Evolutionary conservation across 2,888 invertebrate genomes (phyloP).

Genomic region (Platynereis dumerilii): DNA sequence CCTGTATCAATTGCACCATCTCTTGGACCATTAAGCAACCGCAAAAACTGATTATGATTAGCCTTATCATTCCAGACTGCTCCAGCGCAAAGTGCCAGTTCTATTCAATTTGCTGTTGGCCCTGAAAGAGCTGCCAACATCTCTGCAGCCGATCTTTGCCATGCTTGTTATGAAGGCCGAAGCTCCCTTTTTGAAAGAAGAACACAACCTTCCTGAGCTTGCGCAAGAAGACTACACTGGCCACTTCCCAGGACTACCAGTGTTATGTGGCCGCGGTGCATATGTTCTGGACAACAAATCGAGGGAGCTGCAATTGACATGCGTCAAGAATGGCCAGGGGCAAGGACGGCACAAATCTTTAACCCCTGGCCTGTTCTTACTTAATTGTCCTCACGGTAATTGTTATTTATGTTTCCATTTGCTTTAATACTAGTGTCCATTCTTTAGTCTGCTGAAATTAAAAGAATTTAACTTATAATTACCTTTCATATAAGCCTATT

Average conservation of each 20-base stretch:
- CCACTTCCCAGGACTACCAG: neutral
- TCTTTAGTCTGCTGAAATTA: too few species aligned
- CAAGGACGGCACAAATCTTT: neutral
- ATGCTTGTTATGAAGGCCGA: neutral
- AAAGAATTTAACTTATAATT: too few species aligned
- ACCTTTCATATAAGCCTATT: neutral
- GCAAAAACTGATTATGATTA: too few species aligned
- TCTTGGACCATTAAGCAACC: too few species aligned
- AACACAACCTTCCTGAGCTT: neutral
- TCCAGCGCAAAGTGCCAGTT: neutral
- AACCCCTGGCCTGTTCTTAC: neutral
- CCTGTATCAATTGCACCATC: too few species aligned
- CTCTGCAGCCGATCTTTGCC: neutral
- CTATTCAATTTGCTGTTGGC: neutral
- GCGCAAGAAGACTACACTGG: neutral
- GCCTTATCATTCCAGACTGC: neutral
- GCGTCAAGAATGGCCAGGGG: neutral
- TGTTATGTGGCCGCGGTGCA: neutral
- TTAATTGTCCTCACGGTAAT: constrained; percentile 5
- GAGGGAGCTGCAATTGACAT: neutral
- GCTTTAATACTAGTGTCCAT: too few species aligned
- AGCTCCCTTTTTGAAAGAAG: neutral
- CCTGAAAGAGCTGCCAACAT: neutral
- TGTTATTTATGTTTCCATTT: neutral
- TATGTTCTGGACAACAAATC: constrained; percentile 1